Base-by-base conservation (phyloP, 2,797 vertebrate genomes). In the Pangasius macronema region DNA sequence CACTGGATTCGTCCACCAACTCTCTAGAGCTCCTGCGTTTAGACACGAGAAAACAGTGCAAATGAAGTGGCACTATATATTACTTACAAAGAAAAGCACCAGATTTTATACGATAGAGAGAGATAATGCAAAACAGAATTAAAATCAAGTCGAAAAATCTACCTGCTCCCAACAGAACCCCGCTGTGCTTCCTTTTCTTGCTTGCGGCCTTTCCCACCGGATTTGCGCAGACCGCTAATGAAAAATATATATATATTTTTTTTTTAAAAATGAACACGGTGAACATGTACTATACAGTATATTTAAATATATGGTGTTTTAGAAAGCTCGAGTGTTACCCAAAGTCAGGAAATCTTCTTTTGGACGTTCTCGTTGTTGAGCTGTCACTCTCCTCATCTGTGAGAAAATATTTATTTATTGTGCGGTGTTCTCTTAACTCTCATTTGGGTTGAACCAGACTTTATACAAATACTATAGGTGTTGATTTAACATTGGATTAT, bases 271-370 rank as follows among this genome's bases (percentile, higher is more conserved):
- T 33, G 3, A 49, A 73, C 39, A 59, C 10, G 63, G 46, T 20
- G 3, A 63, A 49, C 7, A 65, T 30, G 6, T 65, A 49, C 9
- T 63, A 46, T 20, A 13, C 30, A 5, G 13, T 67, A 57, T 57
- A 36, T 57, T 36, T 57, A 57, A 22, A 80, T 33, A 36, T 42
- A 16, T 46, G 24, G n/a, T 9, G 59, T n/a, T 49, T 63, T 1
- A 80, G 27, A 82, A 3, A 30, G 5, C 4, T 11, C 33, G 61
- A 14, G 20, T 67, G 87, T 87, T 93, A 98, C 97, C 97, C 97
- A 92, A 98, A 97, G 92, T 97, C 96, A 22, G 97, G 97, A 93
- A 98, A 98, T 93, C 95, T 96, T 90, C 93, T 96, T 93, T 96
- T 98, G 59, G 96, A 95, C 89, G 96, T 97, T 83, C 94, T 95